phyloP scores from a whole-genome alignment of 2,797 vertebrate species.

The Synaphobranchus kaupii region DNA sequence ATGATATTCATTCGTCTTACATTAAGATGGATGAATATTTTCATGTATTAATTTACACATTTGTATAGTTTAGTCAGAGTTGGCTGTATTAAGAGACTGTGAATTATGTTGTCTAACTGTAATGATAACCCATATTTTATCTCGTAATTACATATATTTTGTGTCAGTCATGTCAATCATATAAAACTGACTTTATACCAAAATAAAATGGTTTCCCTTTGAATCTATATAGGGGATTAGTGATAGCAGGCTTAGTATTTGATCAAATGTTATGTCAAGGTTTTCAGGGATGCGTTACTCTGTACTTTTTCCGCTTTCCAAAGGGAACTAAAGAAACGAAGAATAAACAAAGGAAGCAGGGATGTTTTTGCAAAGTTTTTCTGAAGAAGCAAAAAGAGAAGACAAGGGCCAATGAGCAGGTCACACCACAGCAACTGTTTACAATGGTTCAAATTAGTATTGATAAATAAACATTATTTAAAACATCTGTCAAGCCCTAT shows the following conservation, averaged over 20 bases:
- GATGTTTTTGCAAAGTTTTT: conserved; percentile 5
- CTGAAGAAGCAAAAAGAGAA: background rate
- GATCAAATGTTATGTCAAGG: background rate
- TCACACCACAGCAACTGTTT: conserved; percentile 62
- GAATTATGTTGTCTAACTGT: background rate
- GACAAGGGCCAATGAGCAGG: conserved; percentile 42
- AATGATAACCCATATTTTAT: conserved; percentile 13
- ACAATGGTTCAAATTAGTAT: conserved; percentile 68
- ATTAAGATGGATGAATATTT: conserved; percentile 35
- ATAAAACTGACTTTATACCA: background rate
- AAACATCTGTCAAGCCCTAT: conserved; percentile 78
- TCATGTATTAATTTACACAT: conserved; percentile 63
- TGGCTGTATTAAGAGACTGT: background rate
- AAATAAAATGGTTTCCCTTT: conserved; percentile 5
- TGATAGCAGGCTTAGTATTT: background rate
- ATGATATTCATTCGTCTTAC: conserved; percentile 56
- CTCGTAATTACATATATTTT: background rate
- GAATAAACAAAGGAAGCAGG: background rate
- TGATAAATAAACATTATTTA: conserved; percentile 84
- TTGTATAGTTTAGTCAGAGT: conserved; percentile 38
- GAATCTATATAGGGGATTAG: conserved; percentile 2
- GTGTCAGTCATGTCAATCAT: background rate
- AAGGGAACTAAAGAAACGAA: background rate
- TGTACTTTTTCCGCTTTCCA: background rate
- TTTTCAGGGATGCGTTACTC: background rate